A percentile compares a stretch with the other conserved stretches of the same genome.
These are phyloP conservation scores for Passerina amoena DNA, from an alignment of 2,113 vertebrate species.

Conservation along the genomic window DNA sequence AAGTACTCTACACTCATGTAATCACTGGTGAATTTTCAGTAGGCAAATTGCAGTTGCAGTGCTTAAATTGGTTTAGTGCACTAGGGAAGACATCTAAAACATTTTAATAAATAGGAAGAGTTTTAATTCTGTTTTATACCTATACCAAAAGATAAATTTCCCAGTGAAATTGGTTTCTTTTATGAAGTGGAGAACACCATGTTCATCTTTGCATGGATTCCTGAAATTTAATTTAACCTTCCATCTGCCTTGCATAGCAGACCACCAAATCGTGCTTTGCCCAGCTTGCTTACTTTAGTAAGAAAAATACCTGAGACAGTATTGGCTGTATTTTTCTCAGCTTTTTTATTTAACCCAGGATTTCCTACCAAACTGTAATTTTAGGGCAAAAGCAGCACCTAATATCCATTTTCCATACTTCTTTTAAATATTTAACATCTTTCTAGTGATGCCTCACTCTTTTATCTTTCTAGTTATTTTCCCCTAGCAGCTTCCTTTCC, in stretches of 20 bases:
- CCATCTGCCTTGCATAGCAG: neutral
- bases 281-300: neutral
- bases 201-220: neutral
- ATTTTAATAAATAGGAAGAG: neutral
- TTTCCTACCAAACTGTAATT: neutral
- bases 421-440: neutral
- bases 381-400: neutral
- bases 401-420: neutral
- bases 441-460: neutral
- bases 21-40: neutral
- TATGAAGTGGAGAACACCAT: neutral
- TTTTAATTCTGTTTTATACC: neutral
- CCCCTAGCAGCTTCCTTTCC: slow-evolving; percentile 32
- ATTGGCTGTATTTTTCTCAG: rapidly evolving
- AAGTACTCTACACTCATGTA: neutral
- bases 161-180: neutral
- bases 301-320: neutral
- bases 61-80: neutral
- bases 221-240: neutral
- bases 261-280: neutral
- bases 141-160: neutral
- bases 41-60: neutral
- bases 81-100: neutral
- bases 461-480: neutral
- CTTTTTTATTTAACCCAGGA: neutral